Percentiles rank a stretch among this genome's conserved stretches.
These are phyloP conservation scores for Andrena hattorfiana DNA, from an alignment of 2,888 invertebrate species.

Conservation along the genomic window DNA sequence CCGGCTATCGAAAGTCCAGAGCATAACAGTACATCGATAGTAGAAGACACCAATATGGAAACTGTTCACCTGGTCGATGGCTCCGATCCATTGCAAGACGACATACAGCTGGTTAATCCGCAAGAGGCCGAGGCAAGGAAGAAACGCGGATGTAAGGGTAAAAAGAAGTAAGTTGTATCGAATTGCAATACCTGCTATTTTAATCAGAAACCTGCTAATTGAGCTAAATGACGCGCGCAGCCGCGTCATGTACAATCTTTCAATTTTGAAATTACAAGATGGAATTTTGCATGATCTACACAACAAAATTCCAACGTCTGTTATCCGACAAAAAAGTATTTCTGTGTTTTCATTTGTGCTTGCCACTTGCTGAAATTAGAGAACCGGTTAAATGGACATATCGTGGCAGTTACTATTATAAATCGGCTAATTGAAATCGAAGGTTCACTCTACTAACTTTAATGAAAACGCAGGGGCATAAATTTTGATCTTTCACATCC, in stretches of 20 bases:
- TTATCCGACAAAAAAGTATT: conserved; percentile 11
- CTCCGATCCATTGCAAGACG: conserved; percentile 63
- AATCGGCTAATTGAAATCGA: conserved; percentile 13
- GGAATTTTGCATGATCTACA: conserved; percentile 45
- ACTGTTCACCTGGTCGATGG: conserved; percentile 73
- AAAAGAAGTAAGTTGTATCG: conserved; percentile 80
- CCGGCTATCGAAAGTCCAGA: conserved; percentile 81
- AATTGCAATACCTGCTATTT: conserved; percentile 12
- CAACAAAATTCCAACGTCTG: conserved; percentile 6
- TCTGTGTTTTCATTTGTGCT: conserved; percentile 31
- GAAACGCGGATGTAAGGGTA: conserved; percentile 76
- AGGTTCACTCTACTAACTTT: conserved; percentile 1
- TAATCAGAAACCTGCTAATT: conserved; percentile 1
- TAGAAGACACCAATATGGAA: conserved; percentile 75
- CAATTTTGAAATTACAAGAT: conserved; percentile 35
- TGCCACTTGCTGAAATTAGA: conserved; percentile 7
- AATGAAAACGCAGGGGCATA: conserved; percentile 34
- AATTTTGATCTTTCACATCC: conserved; percentile 13
- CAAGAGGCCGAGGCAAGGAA: conserved; percentile 70
- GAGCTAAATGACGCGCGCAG: conserved; percentile 2
- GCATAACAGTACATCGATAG: conserved; percentile 58
- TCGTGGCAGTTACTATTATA: neutral
- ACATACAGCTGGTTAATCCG: conserved; percentile 60
- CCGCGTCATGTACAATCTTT: conserved; percentile 49
- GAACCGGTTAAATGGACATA: neutral